phyloP scores from a whole-genome alignment of 64 coral and sea anemone species.

The Exaiptasia diaphana region DNA sequence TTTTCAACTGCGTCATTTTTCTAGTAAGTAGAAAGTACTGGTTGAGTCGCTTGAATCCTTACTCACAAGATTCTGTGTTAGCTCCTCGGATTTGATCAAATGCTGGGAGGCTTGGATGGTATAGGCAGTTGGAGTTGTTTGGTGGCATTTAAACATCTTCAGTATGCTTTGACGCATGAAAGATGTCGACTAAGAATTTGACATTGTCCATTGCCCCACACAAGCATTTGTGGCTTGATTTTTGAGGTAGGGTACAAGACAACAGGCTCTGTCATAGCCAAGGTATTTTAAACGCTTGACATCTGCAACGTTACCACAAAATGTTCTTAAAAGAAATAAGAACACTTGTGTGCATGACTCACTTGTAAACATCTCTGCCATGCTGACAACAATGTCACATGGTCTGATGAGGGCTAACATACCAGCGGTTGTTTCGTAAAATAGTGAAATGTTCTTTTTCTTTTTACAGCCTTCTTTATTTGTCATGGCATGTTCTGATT shows the following conservation, averaged over 20 bases:
- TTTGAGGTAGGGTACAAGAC: conserved; percentile 28
- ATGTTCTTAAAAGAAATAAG: conserved; percentile 60
- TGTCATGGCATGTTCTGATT: too few relatives aligned
- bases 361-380: conserved; percentile 81
- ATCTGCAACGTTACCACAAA: conserved; percentile 36
- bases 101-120: conserved; percentile 19
- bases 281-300: conserved; percentile 40
- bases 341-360: conserved; percentile 61
- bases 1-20: conserved; percentile 53
- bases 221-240: conserved; percentile 53
- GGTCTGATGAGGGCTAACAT: conserved; percentile 65
- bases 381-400: conserved; percentile 53
- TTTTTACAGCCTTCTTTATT: conserved; percentile 46
- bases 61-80: conserved; percentile 73
- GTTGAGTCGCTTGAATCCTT: conserved; percentile 55
- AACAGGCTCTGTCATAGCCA: conserved; percentile 67
- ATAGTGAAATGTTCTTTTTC: conserved; percentile 64
- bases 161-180: conserved; percentile 73
- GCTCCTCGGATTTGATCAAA: conserved; percentile 33
- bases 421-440: conserved; percentile 65
- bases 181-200: conserved; percentile 67
- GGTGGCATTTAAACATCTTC: conserved; percentile 65
- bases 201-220: conserved; percentile 40
- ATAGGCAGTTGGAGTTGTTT: conserved; percentile 38
- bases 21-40: conserved; percentile 61